Evolutionary conservation across 2,113 vertebrate genomes (phyloP).

Genomic region (Ceuthmochares aereus): DNA sequence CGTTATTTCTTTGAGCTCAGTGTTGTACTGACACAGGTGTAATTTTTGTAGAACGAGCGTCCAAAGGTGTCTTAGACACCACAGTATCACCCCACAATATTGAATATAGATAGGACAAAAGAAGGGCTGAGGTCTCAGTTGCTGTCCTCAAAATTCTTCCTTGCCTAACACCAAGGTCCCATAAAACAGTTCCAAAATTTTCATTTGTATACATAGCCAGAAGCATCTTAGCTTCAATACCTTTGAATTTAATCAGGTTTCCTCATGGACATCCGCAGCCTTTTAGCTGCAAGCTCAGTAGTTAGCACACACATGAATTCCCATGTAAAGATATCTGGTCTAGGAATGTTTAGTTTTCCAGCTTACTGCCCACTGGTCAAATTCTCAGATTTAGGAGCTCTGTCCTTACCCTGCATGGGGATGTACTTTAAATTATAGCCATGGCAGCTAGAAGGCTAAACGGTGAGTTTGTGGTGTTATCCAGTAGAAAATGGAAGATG

Average conservation of each 20-base stretch:
- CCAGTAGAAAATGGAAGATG: neutral
- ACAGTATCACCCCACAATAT: neutral
- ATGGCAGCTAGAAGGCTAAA: neutral
- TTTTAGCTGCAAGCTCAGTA: neutral
- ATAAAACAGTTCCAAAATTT: neutral
- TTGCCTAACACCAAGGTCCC: neutral
- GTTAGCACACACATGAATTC: neutral
- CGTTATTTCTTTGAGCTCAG: neutral
- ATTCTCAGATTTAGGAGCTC: neutral
- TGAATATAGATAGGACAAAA: neutral
- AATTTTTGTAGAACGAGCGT: neutral
- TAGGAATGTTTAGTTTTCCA: neutral
- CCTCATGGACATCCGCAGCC: neutral
- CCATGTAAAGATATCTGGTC: neutral
- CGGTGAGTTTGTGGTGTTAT: neutral
- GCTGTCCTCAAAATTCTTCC: neutral
- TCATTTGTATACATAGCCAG: neutral
- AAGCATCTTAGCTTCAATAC: neutral
- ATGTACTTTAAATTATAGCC: neutral
- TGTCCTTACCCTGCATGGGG: neutral
- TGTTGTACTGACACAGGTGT: neutral
- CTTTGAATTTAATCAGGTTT: neutral
- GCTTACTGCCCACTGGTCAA: neutral
- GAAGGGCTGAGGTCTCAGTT: neutral
- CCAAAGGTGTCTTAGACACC: neutral